Evolutionary conservation across 2,113 vertebrate species (phyloP).

Genomic region (Corvus moneduloides): DNA sequence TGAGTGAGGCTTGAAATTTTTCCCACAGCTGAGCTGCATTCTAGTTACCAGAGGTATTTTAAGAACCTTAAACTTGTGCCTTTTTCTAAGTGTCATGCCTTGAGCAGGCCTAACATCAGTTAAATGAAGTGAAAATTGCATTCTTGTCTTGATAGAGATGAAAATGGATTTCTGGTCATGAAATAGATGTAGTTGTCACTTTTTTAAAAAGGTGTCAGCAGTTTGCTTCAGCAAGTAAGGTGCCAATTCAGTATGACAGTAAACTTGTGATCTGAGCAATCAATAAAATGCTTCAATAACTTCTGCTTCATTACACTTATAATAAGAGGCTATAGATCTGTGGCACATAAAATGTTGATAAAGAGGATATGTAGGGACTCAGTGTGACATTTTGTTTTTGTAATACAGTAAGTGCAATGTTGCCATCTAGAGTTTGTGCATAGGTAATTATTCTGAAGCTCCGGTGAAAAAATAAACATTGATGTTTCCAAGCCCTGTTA

Average conservation of each 20-base stretch:
- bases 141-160: slow-evolving; percentile 94
- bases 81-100: slow-evolving; percentile 83
- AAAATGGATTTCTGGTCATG: slow-evolving; percentile 95
- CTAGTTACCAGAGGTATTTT: slow-evolving; percentile 79
- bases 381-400: slow-evolving; percentile 62
- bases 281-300: slow-evolving; percentile 94
- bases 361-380: slow-evolving; percentile 72
- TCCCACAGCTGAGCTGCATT: slow-evolving; percentile 72
- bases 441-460: slow-evolving; percentile 70
- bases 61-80: slow-evolving; percentile 84
- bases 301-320: slow-evolving; percentile 92
- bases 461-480: not conserved
- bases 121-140: slow-evolving; percentile 97
- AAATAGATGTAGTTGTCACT: slow-evolving; percentile 95
- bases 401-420: slow-evolving; percentile 83
- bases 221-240: slow-evolving; percentile 90
- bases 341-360: slow-evolving; percentile 83
- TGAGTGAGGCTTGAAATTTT: slow-evolving; percentile 44
- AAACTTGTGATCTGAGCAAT: slow-evolving; percentile 93
- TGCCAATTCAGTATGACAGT: slow-evolving; percentile 91
- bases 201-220: slow-evolving; percentile 94
- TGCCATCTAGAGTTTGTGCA: slow-evolving; percentile 88
- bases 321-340: slow-evolving; percentile 92
- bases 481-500: slow-evolving; percentile 11
- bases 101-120: slow-evolving; percentile 86